phyloP scores from a whole-genome alignment of 2,797 vertebrate species.

The Coregonus suidteri region DNA sequence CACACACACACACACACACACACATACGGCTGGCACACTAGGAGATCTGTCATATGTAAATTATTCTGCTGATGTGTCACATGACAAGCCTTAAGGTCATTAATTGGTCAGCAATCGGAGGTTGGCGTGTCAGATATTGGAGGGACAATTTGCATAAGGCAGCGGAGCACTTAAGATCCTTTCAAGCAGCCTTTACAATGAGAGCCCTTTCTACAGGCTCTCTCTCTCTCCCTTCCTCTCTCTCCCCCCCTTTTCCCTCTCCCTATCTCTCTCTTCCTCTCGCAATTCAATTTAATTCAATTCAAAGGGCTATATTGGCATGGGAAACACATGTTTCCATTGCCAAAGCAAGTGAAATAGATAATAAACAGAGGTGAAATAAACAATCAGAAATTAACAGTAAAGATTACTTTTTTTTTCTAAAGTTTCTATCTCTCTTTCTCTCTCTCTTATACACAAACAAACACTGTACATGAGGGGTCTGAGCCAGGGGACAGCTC shows the following conservation, averaged over 20 bases:
- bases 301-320: too few relatives aligned
- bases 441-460: too few relatives aligned
- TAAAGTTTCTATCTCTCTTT: too few relatives aligned
- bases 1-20: too few relatives aligned
- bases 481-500: too few relatives aligned
- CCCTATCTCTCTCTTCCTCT: neutral
- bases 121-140: constrained; percentile 68
- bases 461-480: too few relatives aligned
- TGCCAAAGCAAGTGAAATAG: too few relatives aligned
- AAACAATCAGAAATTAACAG: too few relatives aligned
- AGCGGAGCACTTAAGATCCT: constrained; percentile 51
- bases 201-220: constrained; percentile 14
- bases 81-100: constrained; percentile 71
- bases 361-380: too few relatives aligned
- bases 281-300: too few relatives aligned
- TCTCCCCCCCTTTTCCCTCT: neutral
- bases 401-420: too few relatives aligned
- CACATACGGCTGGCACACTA: constrained; percentile 49
- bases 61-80: constrained; percentile 73
- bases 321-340: too few relatives aligned
- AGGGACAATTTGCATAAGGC: constrained; percentile 71
- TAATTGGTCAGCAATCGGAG: constrained; percentile 78
- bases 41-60: constrained; percentile 73
- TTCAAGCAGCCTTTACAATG: constrained; percentile 57
- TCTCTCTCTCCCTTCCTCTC: neutral